Conservation (phyloP, 2,113 vertebrate genomes). For the Anhinga anhinga region DNA sequence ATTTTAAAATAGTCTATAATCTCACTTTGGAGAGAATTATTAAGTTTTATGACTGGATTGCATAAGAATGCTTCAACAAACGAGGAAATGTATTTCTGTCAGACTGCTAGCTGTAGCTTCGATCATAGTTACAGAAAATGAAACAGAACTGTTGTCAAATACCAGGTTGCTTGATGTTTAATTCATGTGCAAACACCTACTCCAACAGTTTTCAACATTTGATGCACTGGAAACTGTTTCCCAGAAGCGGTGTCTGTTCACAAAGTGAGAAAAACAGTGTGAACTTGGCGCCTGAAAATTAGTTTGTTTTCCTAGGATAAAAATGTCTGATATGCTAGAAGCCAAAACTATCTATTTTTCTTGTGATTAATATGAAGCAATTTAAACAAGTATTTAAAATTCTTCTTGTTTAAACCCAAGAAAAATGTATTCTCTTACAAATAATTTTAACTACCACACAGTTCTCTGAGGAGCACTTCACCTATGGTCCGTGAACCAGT, state of each 20-base stretch:
- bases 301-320: not conserved
- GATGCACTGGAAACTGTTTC: not conserved
- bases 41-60: not conserved
- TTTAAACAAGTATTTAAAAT: not conserved
- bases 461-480: not conserved
- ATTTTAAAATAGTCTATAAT: not conserved
- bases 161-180: not conserved
- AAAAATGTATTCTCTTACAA: not conserved
- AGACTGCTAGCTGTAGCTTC: not conserved
- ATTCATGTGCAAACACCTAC: slow-evolving; percentile 2
- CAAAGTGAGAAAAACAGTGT: not conserved
- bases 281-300: not conserved
- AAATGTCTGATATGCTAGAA: not conserved
- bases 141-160: slow-evolving; percentile 1
- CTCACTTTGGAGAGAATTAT: not conserved
- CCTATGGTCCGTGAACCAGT: not conserved
- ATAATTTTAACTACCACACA: not conserved
- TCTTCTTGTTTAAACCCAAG: not conserved
- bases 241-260: not conserved
- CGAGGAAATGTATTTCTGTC: not conserved
- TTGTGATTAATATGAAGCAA: not conserved
- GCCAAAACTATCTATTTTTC: not conserved
- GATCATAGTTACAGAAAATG: not conserved
- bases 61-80: not conserved
- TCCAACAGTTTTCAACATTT: not conserved